Conservation (phyloP, 2,888 invertebrate genomes). For the Athetis lepigone region DNA sequence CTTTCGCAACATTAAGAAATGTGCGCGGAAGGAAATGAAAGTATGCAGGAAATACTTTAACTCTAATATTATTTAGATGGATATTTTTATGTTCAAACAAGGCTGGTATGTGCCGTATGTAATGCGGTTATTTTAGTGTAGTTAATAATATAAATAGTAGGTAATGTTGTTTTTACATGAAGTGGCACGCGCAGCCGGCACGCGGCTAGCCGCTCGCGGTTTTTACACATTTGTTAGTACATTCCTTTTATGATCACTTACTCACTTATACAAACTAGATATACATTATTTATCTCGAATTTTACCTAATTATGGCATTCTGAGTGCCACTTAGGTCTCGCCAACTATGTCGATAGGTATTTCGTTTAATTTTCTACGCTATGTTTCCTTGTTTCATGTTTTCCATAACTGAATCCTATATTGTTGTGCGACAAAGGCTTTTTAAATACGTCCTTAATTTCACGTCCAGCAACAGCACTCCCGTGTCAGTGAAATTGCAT, state of each 20-base stretch:
- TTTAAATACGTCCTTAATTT: constrained; percentile 41
- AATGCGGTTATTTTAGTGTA: constrained; percentile 42
- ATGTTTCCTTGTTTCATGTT: background rate
- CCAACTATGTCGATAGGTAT: constrained; percentile 1
- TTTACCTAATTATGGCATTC: constrained; percentile 6
- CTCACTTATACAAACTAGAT: constrained; percentile 13
- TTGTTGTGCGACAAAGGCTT: constrained; percentile 11
- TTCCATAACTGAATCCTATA: constrained; percentile 5
- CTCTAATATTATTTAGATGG: constrained; percentile 38
- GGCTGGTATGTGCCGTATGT: constrained; percentile 14
- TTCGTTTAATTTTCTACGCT: constrained; percentile 8
- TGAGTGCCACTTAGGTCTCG: background rate
- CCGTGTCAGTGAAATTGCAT: constrained; percentile 37
- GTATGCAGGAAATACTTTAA: constrained; percentile 49
- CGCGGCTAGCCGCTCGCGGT: constrained; percentile 16
- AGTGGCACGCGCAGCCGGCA: constrained; percentile 26
- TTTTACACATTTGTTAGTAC: constrained; percentile 33
- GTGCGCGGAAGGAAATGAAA: constrained; percentile 58
- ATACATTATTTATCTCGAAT: constrained; percentile 23
- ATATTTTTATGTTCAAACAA: constrained; percentile 47
- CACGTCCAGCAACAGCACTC: constrained; percentile 10
- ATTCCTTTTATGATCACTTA: constrained; percentile 30
- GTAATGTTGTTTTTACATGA: constrained; percentile 41
- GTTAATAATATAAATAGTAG: constrained; percentile 42
- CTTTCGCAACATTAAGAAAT: constrained; percentile 44